phyloP scores from a whole-genome alignment of 1,140 invertebrate genomes.

The Chymomyza costata region DNA sequence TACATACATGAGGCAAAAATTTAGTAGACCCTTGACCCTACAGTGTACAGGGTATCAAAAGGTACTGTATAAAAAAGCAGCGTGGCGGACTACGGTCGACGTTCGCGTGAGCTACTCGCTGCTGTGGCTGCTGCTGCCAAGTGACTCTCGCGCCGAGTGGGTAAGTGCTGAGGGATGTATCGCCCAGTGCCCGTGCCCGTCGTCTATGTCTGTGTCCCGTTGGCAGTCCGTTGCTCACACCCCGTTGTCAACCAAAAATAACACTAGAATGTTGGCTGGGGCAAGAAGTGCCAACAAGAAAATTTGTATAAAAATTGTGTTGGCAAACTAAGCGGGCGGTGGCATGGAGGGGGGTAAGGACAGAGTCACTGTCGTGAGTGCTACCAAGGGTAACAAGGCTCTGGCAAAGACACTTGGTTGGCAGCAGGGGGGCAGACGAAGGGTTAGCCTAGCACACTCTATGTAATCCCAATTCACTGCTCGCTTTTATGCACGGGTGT shows the following conservation, averaged over 20 bases:
- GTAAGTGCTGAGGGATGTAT: neutral
- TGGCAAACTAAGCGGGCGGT: slow-evolving; percentile 53
- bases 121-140: slow-evolving; percentile 30
- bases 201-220: slow-evolving; percentile 1
- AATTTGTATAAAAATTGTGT: slow-evolving; percentile 72
- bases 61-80: slow-evolving; percentile 42
- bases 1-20: too few species aligned
- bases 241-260: slow-evolving; percentile 45
- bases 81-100: slow-evolving; percentile 31
- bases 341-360: slow-evolving; percentile 19
- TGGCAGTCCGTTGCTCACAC: too few species aligned
- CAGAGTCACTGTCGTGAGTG: slow-evolving; percentile 29
- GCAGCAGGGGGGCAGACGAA: slow-evolving; percentile 12
- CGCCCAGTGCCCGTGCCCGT: too few species aligned
- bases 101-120: slow-evolving; percentile 48
- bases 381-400: slow-evolving; percentile 38
- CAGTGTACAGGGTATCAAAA: slow-evolving; percentile 35
- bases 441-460: slow-evolving; percentile 33
- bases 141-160: slow-evolving; percentile 40
- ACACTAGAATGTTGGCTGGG: slow-evolving; percentile 8
- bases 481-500: slow-evolving; percentile 28
- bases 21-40: too few species aligned
- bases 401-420: slow-evolving; percentile 19
- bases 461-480: too few species aligned
- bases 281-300: slow-evolving; percentile 34